Base-by-base conservation (phyloP, 2,888 invertebrate genomes). In the Notodonta dromedarius region DNA sequence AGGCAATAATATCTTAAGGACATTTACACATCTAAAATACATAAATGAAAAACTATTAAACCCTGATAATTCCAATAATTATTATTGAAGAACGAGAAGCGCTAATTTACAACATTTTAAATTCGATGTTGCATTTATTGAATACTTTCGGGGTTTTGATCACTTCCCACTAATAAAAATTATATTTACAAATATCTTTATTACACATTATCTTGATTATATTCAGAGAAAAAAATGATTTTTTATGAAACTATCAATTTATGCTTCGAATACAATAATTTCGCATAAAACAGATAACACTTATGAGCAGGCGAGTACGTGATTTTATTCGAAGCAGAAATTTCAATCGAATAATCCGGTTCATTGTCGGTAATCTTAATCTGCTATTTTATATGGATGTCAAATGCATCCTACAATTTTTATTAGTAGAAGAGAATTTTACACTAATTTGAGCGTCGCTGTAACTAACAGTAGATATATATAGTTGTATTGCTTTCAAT, bases 51-150 rank as follows among this genome's bases (percentile, higher is more conserved):
- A 70, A 89, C 84, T 83, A 86, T 83, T 82, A 82, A 92, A 93
- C 93, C 93, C 93, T 93, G 93, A 92, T 92, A 89, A 90, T 86
- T 93, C 93, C 93, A 92, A 91, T 85, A 73, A 83, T 89, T 86
- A 86, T 87, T 87, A n/a, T 24, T 54, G 54, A 54, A 39, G 89
- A 90, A 89, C 87, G 89, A 87, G 85, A 88, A 89, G 89, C 89
- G 87, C 85, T 89, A 87, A 82, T 76, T 83, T 85, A 88, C 89
- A 89, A 89, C 87, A 86, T 88, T 83, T 74, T 93, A 92, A 91
- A 93, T 93, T 93, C 92, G 92, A 92, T 92, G 91, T 89, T 89
- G 88, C 76, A 78, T 79, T 69, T 85, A 79, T 80, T 77, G 83
- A 84, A 83, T 86, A 87, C 82, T 80, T 75, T 83, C 77, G 85